A percentile compares a stretch with the other conserved stretches of the same genome.
phyloP scores from a whole-genome alignment of 53 echinoderm and acorn worm genomes.

The Echinarachnius parma region DNA sequence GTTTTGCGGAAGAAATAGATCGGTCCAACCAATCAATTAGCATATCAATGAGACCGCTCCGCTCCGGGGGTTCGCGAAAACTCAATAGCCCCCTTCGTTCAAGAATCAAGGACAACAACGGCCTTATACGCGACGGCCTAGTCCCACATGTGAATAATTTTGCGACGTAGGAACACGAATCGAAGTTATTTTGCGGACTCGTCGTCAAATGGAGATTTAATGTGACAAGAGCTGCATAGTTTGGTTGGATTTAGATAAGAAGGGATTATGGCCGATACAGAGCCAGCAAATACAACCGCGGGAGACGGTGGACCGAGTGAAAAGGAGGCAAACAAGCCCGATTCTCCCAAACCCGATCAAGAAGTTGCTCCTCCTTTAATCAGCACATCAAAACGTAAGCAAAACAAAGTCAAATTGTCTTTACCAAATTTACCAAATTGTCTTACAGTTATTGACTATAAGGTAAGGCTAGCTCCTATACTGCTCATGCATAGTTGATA shows the following conservation, averaged over 20 bases:
- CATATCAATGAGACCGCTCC: conserved; percentile 13
- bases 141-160: too few species aligned
- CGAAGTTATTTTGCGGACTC: too few species aligned
- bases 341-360: conserved; percentile 96
- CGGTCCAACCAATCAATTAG: conserved; percentile 30
- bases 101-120: too few species aligned
- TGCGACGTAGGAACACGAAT: too few species aligned
- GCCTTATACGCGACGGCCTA: too few species aligned
- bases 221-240: conserved; percentile 9
- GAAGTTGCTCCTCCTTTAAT: conserved; percentile 93
- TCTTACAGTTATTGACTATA: too few species aligned
- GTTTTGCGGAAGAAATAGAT: conserved; percentile 29
- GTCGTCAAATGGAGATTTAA: background rate
- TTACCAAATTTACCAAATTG: too few species aligned
- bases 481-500: too few species aligned
- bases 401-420: too few species aligned
- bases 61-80: background rate
- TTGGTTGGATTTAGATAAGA: background rate
- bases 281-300: conserved; percentile 35
- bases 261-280: conserved; percentile 33
- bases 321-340: conserved; percentile 93
- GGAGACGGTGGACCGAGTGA: conserved; percentile 82
- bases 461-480: too few species aligned
- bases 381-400: conserved; percentile 87
- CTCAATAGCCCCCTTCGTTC: background rate